Base-by-base conservation (phyloP, 2,888 invertebrate genomes). In the Agrypnus murinus region DNA sequence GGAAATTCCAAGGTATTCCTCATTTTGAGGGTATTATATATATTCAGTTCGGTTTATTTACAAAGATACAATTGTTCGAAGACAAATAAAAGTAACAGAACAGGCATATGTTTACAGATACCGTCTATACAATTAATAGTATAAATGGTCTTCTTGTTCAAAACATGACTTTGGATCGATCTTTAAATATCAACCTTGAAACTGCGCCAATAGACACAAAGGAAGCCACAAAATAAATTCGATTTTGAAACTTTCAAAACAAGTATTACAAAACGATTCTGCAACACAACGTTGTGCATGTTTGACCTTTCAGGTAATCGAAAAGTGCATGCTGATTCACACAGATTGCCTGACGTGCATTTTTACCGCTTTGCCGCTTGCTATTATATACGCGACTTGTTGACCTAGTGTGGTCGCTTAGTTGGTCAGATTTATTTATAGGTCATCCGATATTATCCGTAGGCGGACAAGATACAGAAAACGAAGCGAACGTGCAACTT, bases 361-460 rank as follows among this genome's bases (percentile, higher is more conserved):
- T 55, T 55, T 55, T 55, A 34, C 55, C 12, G 50, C 53, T 55
- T 10, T n/a, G n/a, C n/a, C n/a, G 32, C n/a, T 53, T 38, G 48
- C 19, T 36, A 64, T 55, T 55, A 55, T 55, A 55, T 25, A 50
- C 10, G 31, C 53, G 64, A 55, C 64, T 64, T 25, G 64, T 31
- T 64, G 64, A 64, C 64, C 64, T 40, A 64, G 53, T 64, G 64
- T 43, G 17, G 63, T 31, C 64, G 48, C 14, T 62, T 14, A 32
- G 43, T 64, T 53, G 64, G 64, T 64, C 53, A 64, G 64, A 53
- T 53, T 64, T 55, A 64, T 64, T 64, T 64, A 64, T 64, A 53
- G 64, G 64, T 64, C 64, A 64, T 64, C 36, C 38, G 64, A 64
- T 64, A 64, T 38, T 55, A 55, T 17, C 64, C 55, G 64, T 64